Conservation (phyloP, 2,113 vertebrate species). For the Daboia siamensis region DNA sequence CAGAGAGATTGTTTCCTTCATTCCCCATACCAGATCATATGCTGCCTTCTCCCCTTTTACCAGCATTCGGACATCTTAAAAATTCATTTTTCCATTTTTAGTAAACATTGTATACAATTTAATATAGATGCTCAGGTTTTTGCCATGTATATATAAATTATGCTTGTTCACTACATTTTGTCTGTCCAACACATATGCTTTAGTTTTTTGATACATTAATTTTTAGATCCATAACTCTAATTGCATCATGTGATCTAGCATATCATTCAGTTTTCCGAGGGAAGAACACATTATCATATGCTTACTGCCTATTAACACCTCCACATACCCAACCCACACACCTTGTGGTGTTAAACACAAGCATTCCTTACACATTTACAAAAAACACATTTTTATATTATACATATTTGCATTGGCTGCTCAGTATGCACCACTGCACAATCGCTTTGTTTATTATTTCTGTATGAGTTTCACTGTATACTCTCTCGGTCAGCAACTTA, state of each 20-base stretch:
- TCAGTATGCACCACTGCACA: not conserved
- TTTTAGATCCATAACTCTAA: not conserved
- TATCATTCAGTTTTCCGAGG: not conserved
- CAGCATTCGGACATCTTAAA: not conserved
- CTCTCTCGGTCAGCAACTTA: not conserved
- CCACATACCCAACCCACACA: not conserved
- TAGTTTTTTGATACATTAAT: not conserved
- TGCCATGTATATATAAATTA: not conserved
- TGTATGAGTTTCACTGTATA: not conserved
- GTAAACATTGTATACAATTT: not conserved
- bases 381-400: not conserved
- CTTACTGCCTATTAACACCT: not conserved
- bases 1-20: not conserved
- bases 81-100: not conserved
- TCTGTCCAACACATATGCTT: not conserved
- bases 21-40: not conserved
- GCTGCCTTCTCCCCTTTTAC: not conserved
- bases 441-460: not conserved
- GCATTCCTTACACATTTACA: not conserved
- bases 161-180: not conserved
- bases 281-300: not conserved
- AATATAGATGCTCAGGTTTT: not conserved
- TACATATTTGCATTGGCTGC: not conserved
- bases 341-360: not conserved
- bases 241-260: not conserved